phyloP scores from a whole-genome alignment of 30 jellyfish, hydroid and myxozoan species.

The Turritopsis dohrnii region DNA sequence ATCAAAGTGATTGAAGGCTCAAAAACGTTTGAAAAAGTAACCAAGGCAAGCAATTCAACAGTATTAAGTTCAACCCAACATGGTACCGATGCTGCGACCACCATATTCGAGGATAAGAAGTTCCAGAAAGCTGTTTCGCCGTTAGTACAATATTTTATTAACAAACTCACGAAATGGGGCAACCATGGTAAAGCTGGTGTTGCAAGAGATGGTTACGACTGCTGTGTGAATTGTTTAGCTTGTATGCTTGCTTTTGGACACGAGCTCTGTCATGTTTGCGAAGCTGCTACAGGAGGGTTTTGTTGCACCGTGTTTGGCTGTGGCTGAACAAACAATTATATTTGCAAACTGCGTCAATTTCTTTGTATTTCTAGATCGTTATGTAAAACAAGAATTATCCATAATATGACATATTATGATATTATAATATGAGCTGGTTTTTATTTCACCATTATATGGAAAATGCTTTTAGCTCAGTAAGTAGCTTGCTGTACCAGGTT shows the following conservation, averaged over 20 bases:
- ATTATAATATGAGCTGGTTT: too few relatives aligned
- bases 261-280: neutral
- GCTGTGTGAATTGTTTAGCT: neutral
- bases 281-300: neutral
- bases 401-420: too few relatives aligned
- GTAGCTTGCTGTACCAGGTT: too few relatives aligned
- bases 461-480: too few relatives aligned
- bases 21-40: too few relatives aligned
- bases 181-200: neutral
- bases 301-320: too few relatives aligned
- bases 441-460: too few relatives aligned
- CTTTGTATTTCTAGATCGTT: too few relatives aligned
- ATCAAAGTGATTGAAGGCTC: too few relatives aligned
- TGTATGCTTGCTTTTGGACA: neutral
- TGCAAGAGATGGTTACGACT: neutral
- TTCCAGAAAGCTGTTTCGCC: neutral
- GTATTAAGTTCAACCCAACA: neutral
- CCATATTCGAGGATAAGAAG: neutral
- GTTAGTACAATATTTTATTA: neutral
- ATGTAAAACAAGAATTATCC: too few relatives aligned
- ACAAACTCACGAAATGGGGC: neutral
- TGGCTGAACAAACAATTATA: too few relatives aligned
- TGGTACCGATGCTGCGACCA: neutral
- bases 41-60: neutral
- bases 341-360: too few relatives aligned